These are phyloP conservation scores for Syritta pipiens DNA, from an alignment of 2,888 invertebrate genomes.

Conservation along the genomic window DNA sequence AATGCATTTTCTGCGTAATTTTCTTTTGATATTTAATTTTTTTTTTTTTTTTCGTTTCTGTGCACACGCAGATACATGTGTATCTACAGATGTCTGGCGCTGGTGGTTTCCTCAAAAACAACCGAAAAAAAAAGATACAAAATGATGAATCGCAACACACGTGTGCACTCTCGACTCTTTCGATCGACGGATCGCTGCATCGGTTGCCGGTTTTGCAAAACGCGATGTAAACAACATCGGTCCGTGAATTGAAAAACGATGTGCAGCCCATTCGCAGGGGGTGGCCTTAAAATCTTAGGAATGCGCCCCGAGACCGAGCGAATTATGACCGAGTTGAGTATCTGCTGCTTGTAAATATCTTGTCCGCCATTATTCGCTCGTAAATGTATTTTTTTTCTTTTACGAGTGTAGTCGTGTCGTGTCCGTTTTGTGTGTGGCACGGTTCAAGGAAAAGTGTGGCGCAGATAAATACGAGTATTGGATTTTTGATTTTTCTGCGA, in stretches of 20 bases:
- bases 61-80: too few relatives aligned
- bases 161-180: too few relatives aligned
- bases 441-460: slow-evolving; percentile 62
- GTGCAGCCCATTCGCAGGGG: not conserved
- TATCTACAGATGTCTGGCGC: too few relatives aligned
- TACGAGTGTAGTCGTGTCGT: slow-evolving; percentile 12
- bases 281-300: slow-evolving; percentile 36
- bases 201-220: too few relatives aligned
- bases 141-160: slow-evolving; percentile 29
- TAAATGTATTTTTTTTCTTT: slow-evolving; percentile 57
- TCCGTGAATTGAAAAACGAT: too few relatives aligned
- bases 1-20: slow-evolving; percentile 66
- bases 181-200: too few relatives aligned
- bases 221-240: slow-evolving; percentile 52
- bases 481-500: slow-evolving; percentile 17
- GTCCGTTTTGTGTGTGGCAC: slow-evolving; percentile 2
- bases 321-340: not conserved
- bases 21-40: slow-evolving; percentile 44
- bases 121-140: too few relatives aligned
- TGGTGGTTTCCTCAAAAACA: too few relatives aligned
- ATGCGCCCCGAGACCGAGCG: slow-evolving; percentile 4
- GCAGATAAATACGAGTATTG: slow-evolving; percentile 40
- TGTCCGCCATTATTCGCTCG: slow-evolving; percentile 54
- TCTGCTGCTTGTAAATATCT: too few relatives aligned
- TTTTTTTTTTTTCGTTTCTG: too few relatives aligned